These are phyloP conservation scores for Spilarctia lutea DNA, from an alignment of 2,888 invertebrate species.

Conservation along the genomic window DNA sequence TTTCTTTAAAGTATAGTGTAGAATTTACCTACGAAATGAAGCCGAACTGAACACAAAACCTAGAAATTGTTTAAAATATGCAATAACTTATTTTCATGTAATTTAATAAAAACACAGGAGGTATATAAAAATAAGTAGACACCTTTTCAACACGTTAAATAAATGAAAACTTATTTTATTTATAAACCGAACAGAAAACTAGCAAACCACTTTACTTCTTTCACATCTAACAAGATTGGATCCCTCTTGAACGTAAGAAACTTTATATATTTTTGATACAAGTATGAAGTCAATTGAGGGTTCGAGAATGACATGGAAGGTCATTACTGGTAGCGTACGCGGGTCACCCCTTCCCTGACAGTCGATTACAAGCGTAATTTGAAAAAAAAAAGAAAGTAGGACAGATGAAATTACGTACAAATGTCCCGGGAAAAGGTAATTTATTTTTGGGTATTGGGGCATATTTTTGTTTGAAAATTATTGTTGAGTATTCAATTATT, in stretches of 20 bases:
- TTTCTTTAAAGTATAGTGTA: no score
- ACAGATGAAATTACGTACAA: constrained; percentile 30
- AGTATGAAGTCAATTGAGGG: constrained; percentile 39
- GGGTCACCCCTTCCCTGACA: constrained; percentile 42
- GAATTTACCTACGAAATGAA: no score
- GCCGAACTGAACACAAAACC: no score
- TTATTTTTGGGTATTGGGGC: constrained; percentile 20
- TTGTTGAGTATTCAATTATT: constrained; percentile 22
- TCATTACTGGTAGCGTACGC: constrained; percentile 39
- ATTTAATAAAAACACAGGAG: background rate
- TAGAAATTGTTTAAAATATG: no score
- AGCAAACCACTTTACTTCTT: background rate
- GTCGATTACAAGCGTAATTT: constrained; percentile 46
- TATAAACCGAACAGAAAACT: background rate
- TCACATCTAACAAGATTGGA: constrained; percentile 19
- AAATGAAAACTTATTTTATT: background rate
- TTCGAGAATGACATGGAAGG: constrained; percentile 33
- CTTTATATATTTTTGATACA: constrained; percentile 23
- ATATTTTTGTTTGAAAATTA: constrained; percentile 23
- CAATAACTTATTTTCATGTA: no score
- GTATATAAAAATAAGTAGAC: no score
- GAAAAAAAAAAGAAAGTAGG: constrained; percentile 36
- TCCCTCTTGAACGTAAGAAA: constrained; percentile 19
- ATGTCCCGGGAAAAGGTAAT: constrained; percentile 31
- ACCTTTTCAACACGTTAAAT: no score